Conservation (phyloP, 2,888 invertebrate genomes). For the Lottia gigantea region DNA sequence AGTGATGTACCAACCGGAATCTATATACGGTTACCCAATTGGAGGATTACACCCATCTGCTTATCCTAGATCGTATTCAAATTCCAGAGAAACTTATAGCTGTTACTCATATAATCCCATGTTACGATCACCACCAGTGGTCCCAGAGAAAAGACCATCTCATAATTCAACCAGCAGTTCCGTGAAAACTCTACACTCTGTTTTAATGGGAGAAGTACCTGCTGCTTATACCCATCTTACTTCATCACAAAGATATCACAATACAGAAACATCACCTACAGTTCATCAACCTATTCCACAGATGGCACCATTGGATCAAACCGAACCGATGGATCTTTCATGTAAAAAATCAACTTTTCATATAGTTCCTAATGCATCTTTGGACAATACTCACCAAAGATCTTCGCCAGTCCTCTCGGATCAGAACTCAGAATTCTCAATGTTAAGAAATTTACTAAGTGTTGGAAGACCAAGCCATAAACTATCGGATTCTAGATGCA, state of each 20-base stretch:
- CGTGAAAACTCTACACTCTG: conserved; percentile 46
- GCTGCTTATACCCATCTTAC: conserved; percentile 53
- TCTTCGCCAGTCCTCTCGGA: conserved; percentile 16
- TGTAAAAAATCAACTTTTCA: conserved; percentile 37
- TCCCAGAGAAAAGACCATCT: conserved; percentile 10
- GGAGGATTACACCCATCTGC: conserved; percentile 13
- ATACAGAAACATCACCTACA: conserved; percentile 20
- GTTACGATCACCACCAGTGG: conserved; percentile 19
- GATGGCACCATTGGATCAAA: conserved; percentile 33
- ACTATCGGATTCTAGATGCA: conserved; percentile 21
- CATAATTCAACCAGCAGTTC: conserved; percentile 18
- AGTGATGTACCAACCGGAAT: conserved; percentile 31
- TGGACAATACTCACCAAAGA: neutral
- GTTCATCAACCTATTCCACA: conserved; percentile 23
- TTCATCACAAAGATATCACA: conserved; percentile 24
- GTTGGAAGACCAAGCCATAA: conserved; percentile 35
- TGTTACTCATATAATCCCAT: conserved; percentile 33
- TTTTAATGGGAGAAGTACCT: conserved; percentile 54
- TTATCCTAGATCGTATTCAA: conserved; percentile 23
- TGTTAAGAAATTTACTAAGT: conserved; percentile 42
- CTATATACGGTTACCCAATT: conserved; percentile 22
- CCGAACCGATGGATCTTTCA: conserved; percentile 61
- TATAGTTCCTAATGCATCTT: conserved; percentile 25
- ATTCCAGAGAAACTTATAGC: conserved; percentile 31
- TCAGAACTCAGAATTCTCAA: conserved; percentile 39